Conservation (phyloP, 1,140 invertebrate genomes). For the Apis cerana region DNA sequence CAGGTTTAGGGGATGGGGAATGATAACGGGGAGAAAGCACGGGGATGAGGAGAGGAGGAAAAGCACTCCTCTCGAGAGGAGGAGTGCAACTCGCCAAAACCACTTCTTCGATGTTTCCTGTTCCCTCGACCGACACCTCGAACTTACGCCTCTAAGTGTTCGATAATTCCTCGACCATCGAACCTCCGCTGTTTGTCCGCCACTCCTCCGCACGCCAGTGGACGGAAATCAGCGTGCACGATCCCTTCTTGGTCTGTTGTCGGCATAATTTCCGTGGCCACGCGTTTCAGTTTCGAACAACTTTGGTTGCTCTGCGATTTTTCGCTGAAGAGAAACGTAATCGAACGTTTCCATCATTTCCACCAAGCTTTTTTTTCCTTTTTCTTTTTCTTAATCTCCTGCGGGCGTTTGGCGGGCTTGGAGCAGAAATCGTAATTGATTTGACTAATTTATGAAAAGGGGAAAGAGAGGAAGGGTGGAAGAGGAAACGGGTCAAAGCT, state of each 20-base stretch:
- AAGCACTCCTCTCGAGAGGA: conserved; percentile 59
- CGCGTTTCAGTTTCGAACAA: not conserved
- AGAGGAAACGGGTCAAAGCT: not conserved
- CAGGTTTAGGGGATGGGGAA: conserved; percentile 32
- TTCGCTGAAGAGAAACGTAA: too few relatives aligned
- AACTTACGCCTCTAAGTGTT: not conserved
- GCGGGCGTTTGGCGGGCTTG: not conserved
- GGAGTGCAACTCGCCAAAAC: conserved; percentile 59
- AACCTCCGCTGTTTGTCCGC: not conserved
- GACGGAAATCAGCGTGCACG: not conserved
- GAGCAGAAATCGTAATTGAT: conserved; percentile 22
- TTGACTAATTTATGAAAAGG: conserved; percentile 26
- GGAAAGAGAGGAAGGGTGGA: not conserved
- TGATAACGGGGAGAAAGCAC: conserved; percentile 62
- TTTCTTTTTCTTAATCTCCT: conserved; percentile 3
- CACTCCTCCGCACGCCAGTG: not conserved
- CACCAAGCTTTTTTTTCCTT: not conserved
- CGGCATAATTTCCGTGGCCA: not conserved
- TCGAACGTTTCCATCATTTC: too few relatives aligned
- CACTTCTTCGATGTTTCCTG: conserved; percentile 8
- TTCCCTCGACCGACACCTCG: conserved; percentile 6
- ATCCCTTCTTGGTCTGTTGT: not conserved
- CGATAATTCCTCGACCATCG: conserved; percentile 25
- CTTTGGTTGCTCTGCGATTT: too few relatives aligned
- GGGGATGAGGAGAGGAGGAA: not conserved